Conservation (phyloP, 2,797 vertebrate species). For the Lutjanus argentimaculatus region DNA sequence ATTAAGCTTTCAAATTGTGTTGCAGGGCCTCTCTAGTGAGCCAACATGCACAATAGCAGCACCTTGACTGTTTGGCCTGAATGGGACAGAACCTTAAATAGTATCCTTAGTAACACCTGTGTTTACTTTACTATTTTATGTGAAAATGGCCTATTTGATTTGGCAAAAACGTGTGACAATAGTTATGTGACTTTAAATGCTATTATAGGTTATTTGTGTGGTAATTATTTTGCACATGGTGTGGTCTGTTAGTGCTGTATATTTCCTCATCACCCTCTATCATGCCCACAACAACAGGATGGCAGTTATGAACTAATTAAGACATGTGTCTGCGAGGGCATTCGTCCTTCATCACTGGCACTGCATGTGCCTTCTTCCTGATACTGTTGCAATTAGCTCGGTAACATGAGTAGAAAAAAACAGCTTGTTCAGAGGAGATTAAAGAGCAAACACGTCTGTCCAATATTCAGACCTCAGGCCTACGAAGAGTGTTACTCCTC, state of each 20-base stretch:
- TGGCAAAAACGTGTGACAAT: not conserved
- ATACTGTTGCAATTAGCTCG: not conserved
- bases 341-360: conserved; percentile 16
- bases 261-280: conserved; percentile 19
- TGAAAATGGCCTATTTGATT: not conserved
- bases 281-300: conserved; percentile 46
- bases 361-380: not conserved
- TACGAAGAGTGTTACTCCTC: not conserved
- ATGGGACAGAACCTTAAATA: too few species aligned
- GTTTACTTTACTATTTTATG: too few species aligned
- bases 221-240: conserved; percentile 2
- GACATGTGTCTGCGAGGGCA: conserved; percentile 14
- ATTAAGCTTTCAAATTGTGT: too few species aligned
- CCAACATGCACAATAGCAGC: too few species aligned
- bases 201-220: not conserved
- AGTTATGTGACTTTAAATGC: not conserved
- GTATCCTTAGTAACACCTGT: too few species aligned
- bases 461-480: not conserved
- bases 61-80: too few species aligned
- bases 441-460: not conserved
- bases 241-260: not conserved
- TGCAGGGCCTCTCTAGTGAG: too few species aligned
- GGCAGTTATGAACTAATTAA: conserved; percentile 33
- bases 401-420: not conserved
- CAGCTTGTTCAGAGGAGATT: not conserved